Base-by-base conservation (phyloP, 2,888 invertebrate species). In the Drosophila gaucha region DNA sequence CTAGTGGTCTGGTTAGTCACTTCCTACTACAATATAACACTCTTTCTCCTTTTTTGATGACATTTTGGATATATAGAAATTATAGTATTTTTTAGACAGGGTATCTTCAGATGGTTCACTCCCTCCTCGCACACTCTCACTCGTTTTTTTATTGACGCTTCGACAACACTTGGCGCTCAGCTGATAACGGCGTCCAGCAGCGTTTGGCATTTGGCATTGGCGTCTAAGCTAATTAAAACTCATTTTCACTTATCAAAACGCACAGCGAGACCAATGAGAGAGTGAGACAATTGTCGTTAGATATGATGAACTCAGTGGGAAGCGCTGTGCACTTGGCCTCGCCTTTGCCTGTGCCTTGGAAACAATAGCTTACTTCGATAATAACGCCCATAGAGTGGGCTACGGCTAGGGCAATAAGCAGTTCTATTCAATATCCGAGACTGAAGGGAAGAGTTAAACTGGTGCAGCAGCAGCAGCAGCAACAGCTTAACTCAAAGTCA, bases 211-310 rank as follows among this genome's bases (percentile, higher is more conserved):
- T 36, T 30, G 33, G 28, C 57, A 43, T 54, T 51, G 57, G 43
- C 58, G 58, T 57, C 65, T 67, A 68, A 64, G 75, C 75, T 87
- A 87, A 82, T 82, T 87, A 85, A 87, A 87, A 87, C 67, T 67
- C 86, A 72, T 67, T 87, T 67, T 69, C 64, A 67, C 64, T 88
- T 87, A 88, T 82, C 86, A 82, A 51, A 67, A 78, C 75, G 56
- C 73, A 67, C 80, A 83, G 69, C 79, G 60, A 56, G 60, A 28
- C 18, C 52, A 62, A 43, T 44, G 59, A 60, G 63, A 28, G 66
- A 49, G 62, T 56, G 51, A 16, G 26, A 46, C 50, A 77, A 70
- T 77, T 67, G 55, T 63, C 63, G 62, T 73, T 73, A 73, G 63
- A 67, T 76, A 76, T 71, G 60, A 76, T 54, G 75, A 56, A 35